A percentile compares a stretch with the other conserved stretches of the same genome.
phyloP scores from a whole-genome alignment of 2,797 vertebrate genomes.

The Borostomias antarcticus region DNA sequence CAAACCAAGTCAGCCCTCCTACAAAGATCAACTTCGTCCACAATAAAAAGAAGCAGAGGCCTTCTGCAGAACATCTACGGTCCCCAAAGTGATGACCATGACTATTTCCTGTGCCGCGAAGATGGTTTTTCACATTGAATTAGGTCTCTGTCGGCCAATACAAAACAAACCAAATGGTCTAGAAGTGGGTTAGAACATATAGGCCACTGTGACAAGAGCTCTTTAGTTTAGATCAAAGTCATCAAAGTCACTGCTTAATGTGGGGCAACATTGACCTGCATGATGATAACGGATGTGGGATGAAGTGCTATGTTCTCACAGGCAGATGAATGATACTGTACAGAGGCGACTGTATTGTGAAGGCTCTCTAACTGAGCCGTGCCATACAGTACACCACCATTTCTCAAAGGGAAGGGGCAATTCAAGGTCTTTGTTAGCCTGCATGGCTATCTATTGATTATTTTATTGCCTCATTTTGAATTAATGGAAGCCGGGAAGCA shows the following conservation, averaged over 20 bases:
- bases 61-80: not conserved
- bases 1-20: no score
- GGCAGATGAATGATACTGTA: not conserved
- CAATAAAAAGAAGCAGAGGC: not conserved
- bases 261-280: not conserved
- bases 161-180: slow-evolving; percentile 16
- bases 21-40: slow-evolving; percentile 14
- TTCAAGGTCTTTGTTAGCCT: not conserved
- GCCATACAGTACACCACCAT: no score
- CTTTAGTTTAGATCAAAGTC: not conserved
- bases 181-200: slow-evolving; percentile 24
- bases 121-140: slow-evolving; percentile 24
- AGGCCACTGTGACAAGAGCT: slow-evolving; percentile 22
- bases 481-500: not conserved
- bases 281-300: not conserved
- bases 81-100: not conserved
- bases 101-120: slow-evolving; percentile 16
- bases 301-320: not conserved
- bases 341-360: no score
- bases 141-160: slow-evolving; percentile 5
- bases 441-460: slow-evolving; percentile 1
- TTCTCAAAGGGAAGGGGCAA: not conserved
- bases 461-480: not conserved
- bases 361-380: no score
- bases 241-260: slow-evolving; percentile 5